A percentile compares a stretch with the other conserved stretches of the same genome.
These are phyloP conservation scores for Myotis yumanensis DNA, from an alignment of 2,113 vertebrate species.

Conservation along the genomic window DNA sequence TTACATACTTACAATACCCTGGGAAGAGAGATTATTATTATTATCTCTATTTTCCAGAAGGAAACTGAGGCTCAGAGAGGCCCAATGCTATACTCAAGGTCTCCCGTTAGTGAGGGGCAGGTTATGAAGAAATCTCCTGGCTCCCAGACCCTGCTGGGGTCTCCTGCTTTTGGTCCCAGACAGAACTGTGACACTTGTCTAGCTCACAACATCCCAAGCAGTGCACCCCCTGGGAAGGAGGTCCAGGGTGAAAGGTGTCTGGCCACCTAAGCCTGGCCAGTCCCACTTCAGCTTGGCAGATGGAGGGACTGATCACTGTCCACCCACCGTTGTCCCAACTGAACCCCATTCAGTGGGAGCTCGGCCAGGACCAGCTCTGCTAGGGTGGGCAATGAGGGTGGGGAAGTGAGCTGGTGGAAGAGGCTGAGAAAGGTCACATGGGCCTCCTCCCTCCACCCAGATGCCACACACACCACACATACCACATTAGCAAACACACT, in stretches of 20 bases:
- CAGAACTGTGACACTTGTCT: neutral
- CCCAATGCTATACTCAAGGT: accelerated
- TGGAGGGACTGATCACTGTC: accelerated
- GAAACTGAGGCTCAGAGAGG: neutral
- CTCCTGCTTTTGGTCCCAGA: neutral
- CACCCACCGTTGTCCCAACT: neutral
- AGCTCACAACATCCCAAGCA: neutral
- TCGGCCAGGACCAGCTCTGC: neutral
- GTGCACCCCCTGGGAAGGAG: neutral
- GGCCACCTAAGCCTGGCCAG: neutral
- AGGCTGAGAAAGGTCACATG: neutral
- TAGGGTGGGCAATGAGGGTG: neutral
- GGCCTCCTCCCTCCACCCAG: neutral
- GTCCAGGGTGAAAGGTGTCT: neutral
- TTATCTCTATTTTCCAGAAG: neutral
- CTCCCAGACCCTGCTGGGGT: neutral
- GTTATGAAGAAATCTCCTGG: neutral
- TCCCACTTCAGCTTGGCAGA: neutral
- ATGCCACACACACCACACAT: neutral
- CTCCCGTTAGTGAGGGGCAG: neutral
- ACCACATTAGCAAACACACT: neutral
- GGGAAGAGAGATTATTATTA: neutral
- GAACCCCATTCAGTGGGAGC: neutral
- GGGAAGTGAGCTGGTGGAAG: neutral
- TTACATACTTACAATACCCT: neutral